These are phyloP conservation scores for Cryptoprocta ferox DNA, from an alignment of 2,797 vertebrate genomes.

Conservation along the genomic window DNA sequence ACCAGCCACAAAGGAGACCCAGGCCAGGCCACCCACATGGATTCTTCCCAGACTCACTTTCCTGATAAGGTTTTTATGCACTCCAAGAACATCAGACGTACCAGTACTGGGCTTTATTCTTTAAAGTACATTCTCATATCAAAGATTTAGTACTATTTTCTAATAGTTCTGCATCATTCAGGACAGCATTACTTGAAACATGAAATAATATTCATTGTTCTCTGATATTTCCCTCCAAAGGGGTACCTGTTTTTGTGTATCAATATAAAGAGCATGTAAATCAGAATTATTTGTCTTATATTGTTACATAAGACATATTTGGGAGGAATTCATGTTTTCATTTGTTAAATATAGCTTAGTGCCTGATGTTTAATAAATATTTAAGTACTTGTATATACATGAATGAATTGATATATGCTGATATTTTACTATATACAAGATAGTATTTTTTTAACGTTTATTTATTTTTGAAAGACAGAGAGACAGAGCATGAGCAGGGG, in stretches of 20 bases:
- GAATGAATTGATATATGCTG: neutral
- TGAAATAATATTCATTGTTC: neutral
- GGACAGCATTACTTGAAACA: neutral
- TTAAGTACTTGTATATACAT: neutral
- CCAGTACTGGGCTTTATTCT: neutral
- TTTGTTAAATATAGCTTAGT: conserved; percentile 10
- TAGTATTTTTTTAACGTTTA: neutral
- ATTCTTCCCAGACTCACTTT: neutral
- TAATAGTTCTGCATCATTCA: neutral
- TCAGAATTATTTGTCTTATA: neutral
- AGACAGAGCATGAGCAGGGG: no score
- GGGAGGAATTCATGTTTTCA: neutral
- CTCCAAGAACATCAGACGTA: neutral
- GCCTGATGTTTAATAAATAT: neutral
- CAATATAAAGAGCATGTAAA: neutral
- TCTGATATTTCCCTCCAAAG: neutral
- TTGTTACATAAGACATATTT: neutral
- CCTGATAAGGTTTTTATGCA: neutral
- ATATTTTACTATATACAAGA: neutral
- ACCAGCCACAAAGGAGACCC: neutral
- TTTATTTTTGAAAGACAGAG: no score
- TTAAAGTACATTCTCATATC: neutral
- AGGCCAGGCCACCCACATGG: no score
- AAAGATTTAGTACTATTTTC: neutral
- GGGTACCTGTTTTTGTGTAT: neutral